A percentile compares a stretch with the other conserved stretches of the same genome.
phyloP scores from a whole-genome alignment of 2,797 vertebrate genomes.

The Paramormyrops hopkinsi region DNA sequence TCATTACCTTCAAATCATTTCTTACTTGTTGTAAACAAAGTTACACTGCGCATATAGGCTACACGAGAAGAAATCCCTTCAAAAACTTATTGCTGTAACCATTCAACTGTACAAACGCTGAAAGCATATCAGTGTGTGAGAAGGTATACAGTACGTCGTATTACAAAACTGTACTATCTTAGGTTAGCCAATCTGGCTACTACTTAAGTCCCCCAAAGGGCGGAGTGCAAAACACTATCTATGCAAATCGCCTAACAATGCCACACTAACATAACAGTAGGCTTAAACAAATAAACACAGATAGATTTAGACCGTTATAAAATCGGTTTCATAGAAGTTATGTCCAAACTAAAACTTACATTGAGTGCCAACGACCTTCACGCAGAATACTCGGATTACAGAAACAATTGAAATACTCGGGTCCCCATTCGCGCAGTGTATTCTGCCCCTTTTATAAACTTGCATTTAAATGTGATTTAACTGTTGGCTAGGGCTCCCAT shows the following conservation, averaged over 20 bases:
- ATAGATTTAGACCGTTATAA: slow-evolving; percentile 7
- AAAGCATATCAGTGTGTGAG: neutral
- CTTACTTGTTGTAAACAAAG: neutral
- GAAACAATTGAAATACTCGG: slow-evolving; percentile 28
- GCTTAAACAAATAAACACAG: slow-evolving; percentile 16
- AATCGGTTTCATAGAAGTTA: slow-evolving; percentile 34
- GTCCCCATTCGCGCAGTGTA: slow-evolving; percentile 25
- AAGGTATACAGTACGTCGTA: neutral
- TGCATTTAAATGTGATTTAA: slow-evolving; percentile 57
- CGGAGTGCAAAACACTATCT: neutral
- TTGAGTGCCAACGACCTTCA: slow-evolving; percentile 26
- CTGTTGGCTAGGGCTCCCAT: slow-evolving; percentile 53
- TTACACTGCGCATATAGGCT: neutral
- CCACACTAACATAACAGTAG: neutral
- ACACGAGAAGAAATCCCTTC: neutral
- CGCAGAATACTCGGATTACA: slow-evolving; percentile 27
- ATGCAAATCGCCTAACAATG: neutral
- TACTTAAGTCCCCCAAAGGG: neutral
- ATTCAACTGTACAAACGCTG: neutral
- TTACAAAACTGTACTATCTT: neutral
- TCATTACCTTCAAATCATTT: neutral
- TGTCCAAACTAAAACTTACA: slow-evolving; percentile 38
- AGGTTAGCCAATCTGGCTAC: neutral
- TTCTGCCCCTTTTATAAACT: slow-evolving; percentile 52
- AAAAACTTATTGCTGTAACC: neutral